Evolutionary conservation across 2,113 vertebrate species (phyloP), one percentile per base, ranked within the genome.

Genomic region (Orthonyx spaldingii): DNA sequence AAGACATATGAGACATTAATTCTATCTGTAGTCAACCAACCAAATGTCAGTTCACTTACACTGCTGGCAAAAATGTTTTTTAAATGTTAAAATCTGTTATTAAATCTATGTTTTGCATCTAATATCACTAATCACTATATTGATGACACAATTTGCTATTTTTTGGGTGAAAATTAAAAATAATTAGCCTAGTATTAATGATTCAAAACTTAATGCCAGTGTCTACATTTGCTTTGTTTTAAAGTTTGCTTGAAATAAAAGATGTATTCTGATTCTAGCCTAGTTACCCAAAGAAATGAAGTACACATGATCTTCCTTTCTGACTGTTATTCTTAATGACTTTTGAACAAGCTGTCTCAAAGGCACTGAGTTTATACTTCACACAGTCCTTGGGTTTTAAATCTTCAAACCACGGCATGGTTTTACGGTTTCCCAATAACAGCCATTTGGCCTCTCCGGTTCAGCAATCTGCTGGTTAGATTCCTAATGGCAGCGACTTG

Each of bases 81-180:
- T 81, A 84, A 93, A 95, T 94, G 88, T 90, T 92, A 95, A 87
- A 95, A 91, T 95, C 87, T 90, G 64, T 95, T 96, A 52, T 39
- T 89, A 84, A 78, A 64, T 85, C 66, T 90, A 70, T 55, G 35
- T 39, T 95, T 84, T 72, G 11, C 65, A 49, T 88, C 88, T 90
- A 82, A 84, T 56, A 68, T 87, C 8, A 44, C 69, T 89, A 83
- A 77, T 77, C 50, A 39, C 41, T 74, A 35, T 41, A 88, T 18
- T 89, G 53, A 78, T 89, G 13, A 95, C 84, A 91, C 23, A 49
- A 49, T 75, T 90, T 79, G 78, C 26, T 93, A 3, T 57, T 66
- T 93, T 74, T 93, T 53, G 13, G 12, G 6, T 64, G 69, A 68
- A 94, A 91, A 52, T 50, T 60, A 76, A 15, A 89, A 89, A 76